phyloP scores from a whole-genome alignment of 2,888 invertebrate genomes.

The Theodoxus fluviatilis region DNA sequence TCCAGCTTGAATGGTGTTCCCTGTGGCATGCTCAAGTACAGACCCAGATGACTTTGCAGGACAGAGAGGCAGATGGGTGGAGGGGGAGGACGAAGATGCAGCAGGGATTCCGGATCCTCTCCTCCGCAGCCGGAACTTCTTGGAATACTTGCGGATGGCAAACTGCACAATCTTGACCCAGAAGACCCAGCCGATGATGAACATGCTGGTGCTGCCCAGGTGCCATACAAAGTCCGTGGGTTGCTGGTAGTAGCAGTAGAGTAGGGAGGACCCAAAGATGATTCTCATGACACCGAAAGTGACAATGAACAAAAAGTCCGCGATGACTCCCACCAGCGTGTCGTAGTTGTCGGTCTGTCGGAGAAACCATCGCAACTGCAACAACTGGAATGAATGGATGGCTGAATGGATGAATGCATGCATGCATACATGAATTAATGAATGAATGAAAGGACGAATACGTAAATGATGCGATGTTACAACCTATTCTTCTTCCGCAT shows the following conservation, averaged over 20 bases:
- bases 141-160: constrained; percentile 52
- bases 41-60: no score
- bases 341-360: constrained; percentile 46
- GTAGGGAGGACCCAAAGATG: constrained; percentile 49
- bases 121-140: constrained; percentile 20
- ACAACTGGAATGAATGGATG: no score
- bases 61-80: no score
- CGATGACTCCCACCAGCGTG: constrained; percentile 47
- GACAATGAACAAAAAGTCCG: constrained; percentile 57
- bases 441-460: no score
- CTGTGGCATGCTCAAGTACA: no score
- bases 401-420: no score
- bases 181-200: constrained; percentile 59
- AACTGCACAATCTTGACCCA: constrained; percentile 57
- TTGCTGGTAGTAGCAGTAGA: constrained; percentile 53
- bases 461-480: no score
- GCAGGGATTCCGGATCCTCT: no score
- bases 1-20: no score
- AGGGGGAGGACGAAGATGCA: no score
- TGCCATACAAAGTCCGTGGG: constrained; percentile 49
- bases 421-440: no score
- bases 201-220: constrained; percentile 54
- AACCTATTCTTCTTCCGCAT: constrained; percentile 59
- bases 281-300: constrained; percentile 58
- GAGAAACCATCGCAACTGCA: constrained; percentile 63